Percentiles rank a stretch among this genome's conserved stretches.
Evolutionary conservation across 2,888 invertebrate species (phyloP).

Genomic region (Watsonalla cultraria): DNA sequence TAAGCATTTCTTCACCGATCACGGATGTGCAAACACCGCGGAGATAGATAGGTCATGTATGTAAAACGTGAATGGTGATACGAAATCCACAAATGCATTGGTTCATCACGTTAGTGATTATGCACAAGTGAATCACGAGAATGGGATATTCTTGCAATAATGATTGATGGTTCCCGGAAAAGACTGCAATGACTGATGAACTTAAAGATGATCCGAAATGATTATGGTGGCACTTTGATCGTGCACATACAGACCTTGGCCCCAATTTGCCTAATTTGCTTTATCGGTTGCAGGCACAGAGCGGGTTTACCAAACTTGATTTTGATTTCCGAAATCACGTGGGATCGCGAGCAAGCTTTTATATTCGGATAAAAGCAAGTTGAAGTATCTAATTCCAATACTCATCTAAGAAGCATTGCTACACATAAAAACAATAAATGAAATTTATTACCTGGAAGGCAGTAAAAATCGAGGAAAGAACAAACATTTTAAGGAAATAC

Average conservation of each 20-base stretch:
- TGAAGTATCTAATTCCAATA: too few species aligned
- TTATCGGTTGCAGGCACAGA: too few species aligned
- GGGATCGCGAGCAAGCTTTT: neutral
- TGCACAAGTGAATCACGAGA: neutral
- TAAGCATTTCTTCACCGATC: slow-evolving; percentile 1
- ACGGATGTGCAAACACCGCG: slow-evolving; percentile 1
- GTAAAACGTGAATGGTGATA: neutral
- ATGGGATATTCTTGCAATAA: neutral
- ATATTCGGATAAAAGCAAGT: too few species aligned
- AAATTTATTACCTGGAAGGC: neutral
- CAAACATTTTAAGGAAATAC: neutral
- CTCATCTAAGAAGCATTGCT: too few species aligned
- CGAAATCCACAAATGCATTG: neutral
- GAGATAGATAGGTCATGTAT: slow-evolving; percentile 3
- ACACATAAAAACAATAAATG: neutral
- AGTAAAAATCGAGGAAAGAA: neutral
- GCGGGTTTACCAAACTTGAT: neutral
- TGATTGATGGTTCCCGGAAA: neutral
- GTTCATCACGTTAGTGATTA: neutral
- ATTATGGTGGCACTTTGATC: neutral
- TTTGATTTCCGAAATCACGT: neutral
- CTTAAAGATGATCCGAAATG: neutral
- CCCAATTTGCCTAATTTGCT: neutral
- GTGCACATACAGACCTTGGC: neutral
- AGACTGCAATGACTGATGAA: neutral